Base-by-base conservation (phyloP, 2,113 vertebrate genomes). In the Mustelus asterias region DNA sequence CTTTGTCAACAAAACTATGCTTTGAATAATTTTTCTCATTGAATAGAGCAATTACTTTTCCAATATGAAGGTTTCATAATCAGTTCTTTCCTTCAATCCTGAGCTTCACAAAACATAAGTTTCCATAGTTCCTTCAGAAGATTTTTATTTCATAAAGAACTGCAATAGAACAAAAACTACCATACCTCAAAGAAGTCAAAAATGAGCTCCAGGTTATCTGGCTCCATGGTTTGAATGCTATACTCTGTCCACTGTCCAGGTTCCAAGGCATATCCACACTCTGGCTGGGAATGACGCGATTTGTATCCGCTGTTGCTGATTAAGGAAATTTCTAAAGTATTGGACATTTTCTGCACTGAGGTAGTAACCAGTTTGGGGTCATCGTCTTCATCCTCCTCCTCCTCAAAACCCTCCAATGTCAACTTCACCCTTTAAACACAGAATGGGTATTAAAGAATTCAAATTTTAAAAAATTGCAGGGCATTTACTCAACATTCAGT, bases 131-230 rank as follows among this genome's bases (percentile, higher is more conserved):
- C 54, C 26, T 3, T 14, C 29, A 58, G 90, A 60, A 14, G 48
- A 11, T 24, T 92, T 63, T 18, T 29, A 9, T 14, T 29, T 54
- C 14, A 67, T 67, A 44, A n/a, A 63, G 26, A 67, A n/a, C 13
- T 22, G 22, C n/a, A 11, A 63, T 29, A 88, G n/a, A 1, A 60
- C 3, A 8, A 96, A 94, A 8, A 60, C 10, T 8, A 20, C 96
- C 96, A 96, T 96, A 99, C 99, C 98, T 99, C 99, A 97, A 99
- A 99, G 96, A 99, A 99, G 97, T 99, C 99, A 97, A 99, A 99
- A 94, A 98, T 98, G 58, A 99, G 97, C 96, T 99, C 99, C 96
- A 99, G 97, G 97, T 99, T 99, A 97, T 99, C 98, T 10, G 99
- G 99, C 69, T 99, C 98, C 99, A 99, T 99, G 86, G 99, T 99